Evolutionary conservation across 2,113 vertebrate genomes (phyloP), one percentile per base, ranked within the genome.

Genomic region (Thunnus thynnus): DNA sequence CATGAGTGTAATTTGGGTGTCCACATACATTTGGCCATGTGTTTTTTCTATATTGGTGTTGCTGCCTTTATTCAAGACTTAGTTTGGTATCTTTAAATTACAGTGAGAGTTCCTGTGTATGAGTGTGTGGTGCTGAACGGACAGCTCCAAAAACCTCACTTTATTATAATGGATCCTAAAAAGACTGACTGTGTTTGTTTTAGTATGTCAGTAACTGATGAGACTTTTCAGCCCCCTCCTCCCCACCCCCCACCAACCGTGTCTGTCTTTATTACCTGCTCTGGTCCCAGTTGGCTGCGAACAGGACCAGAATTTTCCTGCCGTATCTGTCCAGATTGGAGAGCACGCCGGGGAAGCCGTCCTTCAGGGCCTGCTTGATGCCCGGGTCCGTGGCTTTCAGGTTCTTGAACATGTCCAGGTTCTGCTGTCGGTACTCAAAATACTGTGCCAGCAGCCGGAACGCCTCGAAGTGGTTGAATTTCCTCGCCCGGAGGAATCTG

Each of bases 331-430:
- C 98, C 94, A 99, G 94, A 61, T 99, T 98, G 85, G 98, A 96
- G 50, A 99, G 96, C 62, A 99, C 98, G 0, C 98, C 98, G 0
- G 98, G 98, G 78, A 99, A 99, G 4, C 98, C 98, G 47, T 99
- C 98, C 93, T 99, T 99, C 80, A 99, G 95, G 0, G 98, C 98
- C 90, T 99, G 98, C 77, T 99, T 99, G 93, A 99, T 99, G 44
- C 98, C 98, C 0, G 97, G 98, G 90, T 99, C 98, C 0, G 98
- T 99, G 87, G 98, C 96, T 92, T 99, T 99, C 93, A 99, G 97
- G 96, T 98, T 99, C 94, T 99, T 99, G 94, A 99, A 99, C 98
- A 99, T 99, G 91, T 99, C 98, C 93, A 99, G 96, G 93, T 99
- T 99, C 93, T 99, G 98, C 91, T 99, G 98, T 20, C 98, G 92